These are phyloP conservation scores for Caenorhabditis wallacei DNA, from an alignment of 2,888 invertebrate genomes.

Conservation along the genomic window DNA sequence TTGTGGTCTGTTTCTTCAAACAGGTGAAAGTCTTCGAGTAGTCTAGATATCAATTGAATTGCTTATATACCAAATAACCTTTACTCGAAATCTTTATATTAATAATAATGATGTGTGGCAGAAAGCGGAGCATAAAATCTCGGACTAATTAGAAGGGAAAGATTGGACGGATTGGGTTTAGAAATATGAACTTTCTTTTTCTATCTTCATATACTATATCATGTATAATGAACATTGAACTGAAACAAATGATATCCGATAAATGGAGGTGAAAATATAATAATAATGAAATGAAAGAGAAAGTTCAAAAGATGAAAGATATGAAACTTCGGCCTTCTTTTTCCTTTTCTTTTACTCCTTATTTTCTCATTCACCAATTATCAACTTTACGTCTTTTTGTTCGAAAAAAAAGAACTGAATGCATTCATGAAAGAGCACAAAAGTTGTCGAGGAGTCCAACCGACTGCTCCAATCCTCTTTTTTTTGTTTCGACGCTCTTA, in stretches of 20 bases:
- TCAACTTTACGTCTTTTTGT: conserved; percentile 31
- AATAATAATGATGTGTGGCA: neutral
- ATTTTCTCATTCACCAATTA: conserved; percentile 37
- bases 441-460: conserved; percentile 30
- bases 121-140: conserved; percentile 27
- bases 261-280: neutral
- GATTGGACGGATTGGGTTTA: too few species aligned
- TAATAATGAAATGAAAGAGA: conserved; percentile 6
- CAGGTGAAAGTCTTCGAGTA: too few species aligned
- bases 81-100: neutral
- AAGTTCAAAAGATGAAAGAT: conserved; percentile 32
- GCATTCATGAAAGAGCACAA: conserved; percentile 35
- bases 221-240: conserved; percentile 6
- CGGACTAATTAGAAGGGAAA: conserved; percentile 11
- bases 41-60: too few species aligned
- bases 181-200: conserved; percentile 5
- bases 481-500: conserved; percentile 10
- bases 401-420: conserved; percentile 23
- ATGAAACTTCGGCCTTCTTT: conserved; percentile 14
- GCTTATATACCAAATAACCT: neutral
- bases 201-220: neutral
- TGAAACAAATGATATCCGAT: conserved; percentile 14
- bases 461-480: conserved; percentile 22
- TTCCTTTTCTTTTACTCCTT: conserved; percentile 9
- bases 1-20: too few species aligned